phyloP scores from a whole-genome alignment of 2,797 vertebrate species.

The Lophius americanus region DNA sequence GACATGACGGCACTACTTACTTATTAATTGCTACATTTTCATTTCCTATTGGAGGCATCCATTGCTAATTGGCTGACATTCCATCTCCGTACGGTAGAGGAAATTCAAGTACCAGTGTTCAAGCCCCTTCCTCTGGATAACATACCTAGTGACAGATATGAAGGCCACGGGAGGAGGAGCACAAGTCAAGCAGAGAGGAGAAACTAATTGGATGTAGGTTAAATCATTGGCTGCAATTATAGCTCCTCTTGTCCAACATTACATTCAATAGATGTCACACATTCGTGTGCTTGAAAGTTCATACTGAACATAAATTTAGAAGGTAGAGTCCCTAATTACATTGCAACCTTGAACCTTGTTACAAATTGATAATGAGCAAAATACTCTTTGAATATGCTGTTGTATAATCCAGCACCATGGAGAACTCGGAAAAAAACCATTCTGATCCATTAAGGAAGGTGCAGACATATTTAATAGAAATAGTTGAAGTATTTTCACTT shows the following conservation, averaged over 20 bases:
- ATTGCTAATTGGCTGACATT: slow-evolving; percentile 55
- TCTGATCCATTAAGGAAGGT: slow-evolving; percentile 15
- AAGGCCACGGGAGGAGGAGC: slow-evolving; percentile 26
- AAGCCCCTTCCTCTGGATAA: slow-evolving; percentile 35
- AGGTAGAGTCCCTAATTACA: not conserved
- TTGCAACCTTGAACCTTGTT: no score
- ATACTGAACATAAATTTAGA: slow-evolving; percentile 13
- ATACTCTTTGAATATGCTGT: no score
- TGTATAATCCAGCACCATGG: no score
- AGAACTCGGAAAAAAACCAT: no score
- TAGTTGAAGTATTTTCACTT: slow-evolving; percentile 20
- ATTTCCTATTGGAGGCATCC: slow-evolving; percentile 53
- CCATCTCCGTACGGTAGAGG: slow-evolving; percentile 41
- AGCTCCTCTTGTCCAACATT: slow-evolving; percentile 55
- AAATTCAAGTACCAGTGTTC: slow-evolving; percentile 57
- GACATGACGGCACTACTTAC: slow-evolving; percentile 43
- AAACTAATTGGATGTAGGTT: slow-evolving; percentile 57
- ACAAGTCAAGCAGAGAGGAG: slow-evolving; percentile 29
- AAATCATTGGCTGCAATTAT: slow-evolving; percentile 58
- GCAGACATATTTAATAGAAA: not conserved
- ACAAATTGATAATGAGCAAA: no score
- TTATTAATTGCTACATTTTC: slow-evolving; percentile 69
- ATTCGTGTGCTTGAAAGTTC: slow-evolving; percentile 21
- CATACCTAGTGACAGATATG: slow-evolving; percentile 40
- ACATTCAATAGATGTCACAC: slow-evolving; percentile 46